These are phyloP conservation scores for Catharus fuscescens DNA, from an alignment of 2,113 vertebrate species.

Conservation along the genomic window DNA sequence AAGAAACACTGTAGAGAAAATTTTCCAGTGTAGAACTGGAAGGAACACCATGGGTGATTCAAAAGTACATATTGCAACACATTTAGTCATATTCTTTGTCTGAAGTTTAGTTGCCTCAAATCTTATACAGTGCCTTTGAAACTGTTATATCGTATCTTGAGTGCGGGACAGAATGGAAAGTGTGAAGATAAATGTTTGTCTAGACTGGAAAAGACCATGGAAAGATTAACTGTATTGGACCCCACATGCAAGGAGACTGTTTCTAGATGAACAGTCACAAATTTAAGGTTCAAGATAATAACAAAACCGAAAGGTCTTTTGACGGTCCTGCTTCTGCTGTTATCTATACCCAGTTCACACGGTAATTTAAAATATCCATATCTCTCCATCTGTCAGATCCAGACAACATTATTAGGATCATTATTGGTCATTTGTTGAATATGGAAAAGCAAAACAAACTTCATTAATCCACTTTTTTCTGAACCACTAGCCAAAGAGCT, in stretches of 20 bases:
- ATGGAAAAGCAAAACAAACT: background rate
- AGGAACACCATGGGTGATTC: background rate
- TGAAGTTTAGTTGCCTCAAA: background rate
- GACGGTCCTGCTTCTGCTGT: background rate
- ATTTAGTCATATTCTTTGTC: background rate
- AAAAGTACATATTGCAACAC: background rate
- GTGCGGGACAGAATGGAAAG: background rate
- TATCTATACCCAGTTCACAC: background rate
- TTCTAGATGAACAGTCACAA: background rate
- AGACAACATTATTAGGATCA: background rate
- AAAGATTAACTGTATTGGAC: background rate
- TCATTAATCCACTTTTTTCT: background rate
- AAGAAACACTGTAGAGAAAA: background rate
- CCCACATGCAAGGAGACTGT: fast-evolving
- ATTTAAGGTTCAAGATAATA: background rate
- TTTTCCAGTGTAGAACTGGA: background rate
- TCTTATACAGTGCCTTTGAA: background rate
- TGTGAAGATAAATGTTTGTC: background rate
- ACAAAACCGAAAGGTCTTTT: background rate
- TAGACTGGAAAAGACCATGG: background rate
- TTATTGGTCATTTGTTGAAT: background rate
- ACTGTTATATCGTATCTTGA: background rate
- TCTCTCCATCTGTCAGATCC: background rate
- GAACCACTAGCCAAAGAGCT: background rate
- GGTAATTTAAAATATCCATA: background rate